A percentile compares a stretch with the other conserved stretches of the same genome.
These are phyloP conservation scores for Oreotrochilus melanogaster DNA, from an alignment of 2,113 vertebrate species.

Conservation along the genomic window DNA sequence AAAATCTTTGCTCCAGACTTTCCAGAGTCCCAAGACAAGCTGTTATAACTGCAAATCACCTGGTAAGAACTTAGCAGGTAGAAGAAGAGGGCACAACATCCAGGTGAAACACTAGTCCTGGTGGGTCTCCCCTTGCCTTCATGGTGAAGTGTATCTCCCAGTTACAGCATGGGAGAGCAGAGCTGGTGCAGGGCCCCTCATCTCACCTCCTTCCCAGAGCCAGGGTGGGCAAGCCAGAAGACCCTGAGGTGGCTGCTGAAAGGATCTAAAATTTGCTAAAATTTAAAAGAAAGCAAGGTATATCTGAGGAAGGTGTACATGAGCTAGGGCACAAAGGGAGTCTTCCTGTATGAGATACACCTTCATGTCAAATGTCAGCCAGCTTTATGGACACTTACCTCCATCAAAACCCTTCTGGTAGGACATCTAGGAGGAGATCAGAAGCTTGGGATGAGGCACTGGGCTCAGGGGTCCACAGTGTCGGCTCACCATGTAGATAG, in stretches of 20 bases:
- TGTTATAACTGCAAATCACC: not conserved
- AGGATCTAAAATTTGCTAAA: not conserved
- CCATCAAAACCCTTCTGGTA: not conserved
- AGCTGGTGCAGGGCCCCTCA: not conserved
- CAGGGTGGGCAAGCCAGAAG: not conserved
- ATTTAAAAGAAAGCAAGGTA: not conserved
- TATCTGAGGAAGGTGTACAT: not conserved
- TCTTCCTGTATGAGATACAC: not conserved
- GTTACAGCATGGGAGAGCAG: rapidly evolving
- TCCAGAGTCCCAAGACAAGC: not conserved
- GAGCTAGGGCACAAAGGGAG: not conserved
- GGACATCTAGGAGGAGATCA: not conserved
- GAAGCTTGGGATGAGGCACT: not conserved
- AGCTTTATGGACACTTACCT: rapidly evolving
- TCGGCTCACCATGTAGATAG: not conserved
- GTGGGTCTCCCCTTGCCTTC: not conserved
- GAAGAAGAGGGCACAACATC: not conserved
- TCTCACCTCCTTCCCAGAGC: not conserved
- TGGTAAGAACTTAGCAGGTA: rapidly evolving
- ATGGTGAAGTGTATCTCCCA: rapidly evolving
- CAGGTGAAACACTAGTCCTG: not conserved
- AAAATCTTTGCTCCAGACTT: not conserved
- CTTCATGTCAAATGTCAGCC: not conserved
- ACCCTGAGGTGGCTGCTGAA: not conserved
- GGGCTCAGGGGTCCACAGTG: too few species aligned